These are phyloP conservation scores for Pachypeltis micranthus DNA, from an alignment of 1,140 invertebrate genomes.

Conservation along the genomic window DNA sequence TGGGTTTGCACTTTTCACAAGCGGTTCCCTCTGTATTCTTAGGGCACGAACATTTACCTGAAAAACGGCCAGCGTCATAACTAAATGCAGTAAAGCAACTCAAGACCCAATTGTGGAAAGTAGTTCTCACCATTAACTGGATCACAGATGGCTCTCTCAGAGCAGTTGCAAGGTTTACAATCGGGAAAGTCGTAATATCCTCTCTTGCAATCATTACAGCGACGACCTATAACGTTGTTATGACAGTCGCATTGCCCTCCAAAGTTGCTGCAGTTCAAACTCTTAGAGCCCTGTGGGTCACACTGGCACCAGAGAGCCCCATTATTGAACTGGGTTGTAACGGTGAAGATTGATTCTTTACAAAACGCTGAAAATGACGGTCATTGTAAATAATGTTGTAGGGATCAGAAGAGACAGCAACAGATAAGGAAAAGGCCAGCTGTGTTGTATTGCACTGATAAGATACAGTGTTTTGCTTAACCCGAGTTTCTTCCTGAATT, in stretches of 20 bases:
- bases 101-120: background rate
- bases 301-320: slow-evolving; percentile 83
- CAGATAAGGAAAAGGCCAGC: too few relatives aligned
- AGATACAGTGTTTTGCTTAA: too few relatives aligned
- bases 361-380: slow-evolving; percentile 59
- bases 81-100: too few relatives aligned
- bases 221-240: slow-evolving; percentile 83
- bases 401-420: too few relatives aligned
- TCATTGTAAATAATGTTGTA: too few relatives aligned
- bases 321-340: slow-evolving; percentile 89
- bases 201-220: slow-evolving; percentile 78
- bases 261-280: slow-evolving; percentile 78
- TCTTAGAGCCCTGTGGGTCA: slow-evolving; percentile 74
- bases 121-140: slow-evolving; percentile 43
- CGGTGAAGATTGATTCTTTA: slow-evolving; percentile 77
- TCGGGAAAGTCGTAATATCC: slow-evolving; percentile 93
- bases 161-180: slow-evolving; percentile 78
- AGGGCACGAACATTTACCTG: slow-evolving; percentile 68
- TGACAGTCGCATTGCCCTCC: slow-evolving; percentile 94
- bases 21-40: slow-evolving; percentile 63
- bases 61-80: slow-evolving; percentile 15
- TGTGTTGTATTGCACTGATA: too few relatives aligned
- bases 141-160: slow-evolving; percentile 68
- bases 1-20: slow-evolving; percentile 77
- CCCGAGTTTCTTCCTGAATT: too few relatives aligned